These are phyloP conservation scores for Planococcus citri DNA, from an alignment of 1,140 invertebrate species.

Conservation along the genomic window DNA sequence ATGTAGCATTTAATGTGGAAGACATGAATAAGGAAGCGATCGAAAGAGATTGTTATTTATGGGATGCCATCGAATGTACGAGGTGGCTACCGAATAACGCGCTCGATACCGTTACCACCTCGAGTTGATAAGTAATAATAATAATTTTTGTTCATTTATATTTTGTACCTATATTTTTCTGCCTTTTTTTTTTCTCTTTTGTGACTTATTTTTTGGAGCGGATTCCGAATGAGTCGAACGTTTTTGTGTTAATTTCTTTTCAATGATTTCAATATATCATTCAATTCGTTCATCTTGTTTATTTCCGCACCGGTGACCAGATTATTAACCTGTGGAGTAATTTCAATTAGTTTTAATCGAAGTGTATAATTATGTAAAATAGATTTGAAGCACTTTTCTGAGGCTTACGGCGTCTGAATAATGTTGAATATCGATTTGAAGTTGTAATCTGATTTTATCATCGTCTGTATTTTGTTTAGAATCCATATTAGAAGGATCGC, in stretches of 20 bases:
- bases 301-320: not conserved
- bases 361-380: not conserved
- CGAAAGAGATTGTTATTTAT: slow-evolving; percentile 57
- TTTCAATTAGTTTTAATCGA: not conserved
- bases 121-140: too few species aligned
- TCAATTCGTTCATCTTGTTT: not conserved
- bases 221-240: too few species aligned
- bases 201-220: not conserved
- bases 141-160: too few species aligned
- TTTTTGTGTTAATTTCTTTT: slow-evolving; percentile 8
- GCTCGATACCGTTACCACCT: not conserved
- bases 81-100: slow-evolving; percentile 49
- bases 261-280: slow-evolving; percentile 6
- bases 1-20: slow-evolving; percentile 53
- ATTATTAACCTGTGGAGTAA: not conserved
- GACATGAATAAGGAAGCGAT: slow-evolving; percentile 58
- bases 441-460: slow-evolving; percentile 83
- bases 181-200: not conserved
- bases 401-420: slow-evolving; percentile 35
- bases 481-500: slow-evolving; percentile 45
- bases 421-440: slow-evolving; percentile 67
- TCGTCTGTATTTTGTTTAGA: slow-evolving; percentile 51
- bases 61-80: slow-evolving; percentile 66
- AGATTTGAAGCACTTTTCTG: not conserved
- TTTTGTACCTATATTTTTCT: not conserved